Conservation (phyloP, 2,888 invertebrate genomes). For the Sylvicola cinctus region DNA sequence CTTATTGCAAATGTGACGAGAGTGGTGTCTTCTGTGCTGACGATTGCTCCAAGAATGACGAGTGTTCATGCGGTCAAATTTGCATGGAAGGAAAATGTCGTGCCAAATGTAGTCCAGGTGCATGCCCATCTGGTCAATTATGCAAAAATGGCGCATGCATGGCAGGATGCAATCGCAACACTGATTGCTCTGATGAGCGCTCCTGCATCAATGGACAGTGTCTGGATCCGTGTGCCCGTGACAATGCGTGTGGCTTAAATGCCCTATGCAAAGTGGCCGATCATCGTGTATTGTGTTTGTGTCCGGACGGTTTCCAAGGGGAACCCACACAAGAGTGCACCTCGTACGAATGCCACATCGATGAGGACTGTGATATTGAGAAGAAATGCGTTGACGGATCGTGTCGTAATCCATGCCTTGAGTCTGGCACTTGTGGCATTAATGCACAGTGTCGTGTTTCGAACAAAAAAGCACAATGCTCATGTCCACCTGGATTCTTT, state of each 20-base stretch:
- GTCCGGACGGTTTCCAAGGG: slow-evolving; percentile 68
- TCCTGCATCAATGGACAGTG: slow-evolving; percentile 52
- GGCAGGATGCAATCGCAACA: slow-evolving; percentile 58
- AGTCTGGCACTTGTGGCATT: slow-evolving; percentile 53
- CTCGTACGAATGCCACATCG: slow-evolving; percentile 52
- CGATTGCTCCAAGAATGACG: slow-evolving; percentile 38
- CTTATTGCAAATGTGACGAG: slow-evolving; percentile 60
- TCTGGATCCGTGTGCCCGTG: slow-evolving; percentile 43
- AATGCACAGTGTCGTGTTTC: slow-evolving; percentile 71
- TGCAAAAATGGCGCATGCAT: slow-evolving; percentile 51
- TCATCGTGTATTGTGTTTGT: slow-evolving; percentile 67
- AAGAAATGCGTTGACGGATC: slow-evolving; percentile 53
- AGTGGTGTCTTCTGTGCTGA: slow-evolving; percentile 53
- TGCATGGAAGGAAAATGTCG: slow-evolving; percentile 56
- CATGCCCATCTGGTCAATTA: slow-evolving; percentile 57
- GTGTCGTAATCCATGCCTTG: slow-evolving; percentile 67
- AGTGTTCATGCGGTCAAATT: slow-evolving; percentile 66
- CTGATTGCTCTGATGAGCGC: slow-evolving; percentile 58
- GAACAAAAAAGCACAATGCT: slow-evolving; percentile 53
- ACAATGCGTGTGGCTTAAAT: slow-evolving; percentile 54
- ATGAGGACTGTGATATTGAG: slow-evolving; percentile 55
- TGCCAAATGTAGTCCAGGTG: slow-evolving; percentile 42
- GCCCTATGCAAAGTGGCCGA: slow-evolving; percentile 60
- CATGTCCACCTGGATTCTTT: slow-evolving; percentile 51
- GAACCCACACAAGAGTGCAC: slow-evolving; percentile 57